These are phyloP conservation scores for Drosophila virilis DNA, from an alignment of 1,140 invertebrate species.

Conservation along the genomic window DNA sequence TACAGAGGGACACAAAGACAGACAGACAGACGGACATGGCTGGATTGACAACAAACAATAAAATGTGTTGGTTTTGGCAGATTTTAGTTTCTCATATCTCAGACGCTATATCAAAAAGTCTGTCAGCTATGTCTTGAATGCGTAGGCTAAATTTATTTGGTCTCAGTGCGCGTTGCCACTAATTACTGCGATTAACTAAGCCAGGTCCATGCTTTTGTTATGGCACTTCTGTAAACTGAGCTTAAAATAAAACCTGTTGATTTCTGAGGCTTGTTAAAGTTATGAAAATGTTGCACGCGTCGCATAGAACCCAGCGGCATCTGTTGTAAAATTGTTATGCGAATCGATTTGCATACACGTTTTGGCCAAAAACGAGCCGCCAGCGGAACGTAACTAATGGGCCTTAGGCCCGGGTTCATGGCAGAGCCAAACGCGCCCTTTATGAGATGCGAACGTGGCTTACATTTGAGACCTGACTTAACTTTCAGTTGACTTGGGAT, in stretches of 20 bases:
- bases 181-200: too few species aligned
- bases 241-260: constrained; percentile 26
- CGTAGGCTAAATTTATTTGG: not conserved
- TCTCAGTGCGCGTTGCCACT: not conserved
- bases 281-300: constrained; percentile 10
- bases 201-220: not conserved
- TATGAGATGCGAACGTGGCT: constrained; percentile 25
- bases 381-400: not conserved
- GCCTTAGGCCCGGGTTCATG: not conserved
- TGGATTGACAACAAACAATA: too few species aligned
- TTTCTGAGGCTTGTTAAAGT: constrained; percentile 13
- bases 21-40: too few species aligned
- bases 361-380: constrained; percentile 14
- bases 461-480: constrained; percentile 7
- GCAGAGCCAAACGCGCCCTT: constrained; percentile 22
- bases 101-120: too few species aligned
- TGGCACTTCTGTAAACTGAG: not conserved
- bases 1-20: too few species aligned
- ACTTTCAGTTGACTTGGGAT: constrained; percentile 31
- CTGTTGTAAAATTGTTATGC: constrained; percentile 17
- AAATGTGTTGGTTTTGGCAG: too few species aligned
- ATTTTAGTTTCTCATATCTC: too few species aligned
- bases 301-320: constrained; percentile 11
- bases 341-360: constrained; percentile 59
- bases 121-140: too few species aligned